Percentiles rank a stretch among this genome's conserved stretches.
phyloP scores from a whole-genome alignment of 2,888 invertebrate genomes.

The Chalcosyrphus nemorum region DNA sequence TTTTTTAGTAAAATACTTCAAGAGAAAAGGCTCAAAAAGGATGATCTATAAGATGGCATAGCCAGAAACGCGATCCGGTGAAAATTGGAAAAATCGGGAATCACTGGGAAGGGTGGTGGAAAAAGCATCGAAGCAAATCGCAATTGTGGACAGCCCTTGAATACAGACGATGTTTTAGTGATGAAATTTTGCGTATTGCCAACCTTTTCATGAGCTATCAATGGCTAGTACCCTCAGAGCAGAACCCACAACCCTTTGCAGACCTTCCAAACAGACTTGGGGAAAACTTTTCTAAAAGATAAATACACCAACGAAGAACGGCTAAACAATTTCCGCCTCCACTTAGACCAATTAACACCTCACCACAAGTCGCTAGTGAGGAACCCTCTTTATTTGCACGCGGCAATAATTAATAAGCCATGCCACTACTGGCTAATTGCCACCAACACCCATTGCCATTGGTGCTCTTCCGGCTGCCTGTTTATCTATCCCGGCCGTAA shows the following conservation, averaged over 20 bases:
- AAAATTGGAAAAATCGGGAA: too few relatives aligned
- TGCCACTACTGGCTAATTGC: slow-evolving; percentile 39
- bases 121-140: too few relatives aligned
- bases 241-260: neutral
- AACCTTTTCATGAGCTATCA: too few relatives aligned
- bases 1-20: too few relatives aligned
- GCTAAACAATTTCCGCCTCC: slow-evolving; percentile 40
- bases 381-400: slow-evolving; percentile 27
- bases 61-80: too few relatives aligned
- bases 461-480: slow-evolving; percentile 10
- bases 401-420: slow-evolving; percentile 53
- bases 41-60: too few relatives aligned
- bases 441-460: slow-evolving; percentile 46
- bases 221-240: too few relatives aligned
- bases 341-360: slow-evolving; percentile 63
- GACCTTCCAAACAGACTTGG: neutral
- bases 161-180: too few relatives aligned
- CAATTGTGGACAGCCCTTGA: too few relatives aligned
- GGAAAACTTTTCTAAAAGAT: neutral
- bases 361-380: neutral
- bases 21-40: too few relatives aligned
- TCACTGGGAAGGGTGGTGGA: too few relatives aligned
- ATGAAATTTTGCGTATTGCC: too few relatives aligned
- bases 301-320: neutral
- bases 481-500: slow-evolving; percentile 27